phyloP scores from a whole-genome alignment of 2,888 invertebrate genomes.

The Cephus rjabovi region DNA sequence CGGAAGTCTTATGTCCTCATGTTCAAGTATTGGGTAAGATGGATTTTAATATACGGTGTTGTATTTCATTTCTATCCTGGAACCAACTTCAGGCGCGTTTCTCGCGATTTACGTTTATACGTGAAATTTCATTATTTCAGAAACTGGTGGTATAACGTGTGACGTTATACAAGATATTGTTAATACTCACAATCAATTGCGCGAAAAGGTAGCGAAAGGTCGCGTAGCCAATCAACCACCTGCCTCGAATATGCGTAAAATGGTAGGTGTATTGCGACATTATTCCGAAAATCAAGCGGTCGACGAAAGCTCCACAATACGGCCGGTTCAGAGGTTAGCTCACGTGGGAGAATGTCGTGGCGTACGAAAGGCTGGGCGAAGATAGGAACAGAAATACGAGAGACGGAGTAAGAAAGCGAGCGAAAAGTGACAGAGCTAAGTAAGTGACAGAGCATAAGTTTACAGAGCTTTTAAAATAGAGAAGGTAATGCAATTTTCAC shows the following conservation, averaged over 20 bases:
- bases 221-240: constrained; percentile 68
- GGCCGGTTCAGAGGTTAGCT: too few species aligned
- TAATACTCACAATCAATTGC: constrained; percentile 66
- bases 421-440: too few species aligned
- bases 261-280: constrained; percentile 39
- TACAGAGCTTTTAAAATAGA: too few species aligned
- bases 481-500: too few species aligned
- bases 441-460: too few species aligned
- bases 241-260: constrained; percentile 69
- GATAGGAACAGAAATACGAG: too few species aligned
- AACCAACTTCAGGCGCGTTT: neutral
- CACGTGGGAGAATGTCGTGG: too few species aligned
- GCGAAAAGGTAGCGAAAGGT: constrained; percentile 69
- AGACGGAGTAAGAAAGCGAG: too few species aligned
- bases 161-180: constrained; percentile 25
- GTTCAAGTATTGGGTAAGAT: neutral
- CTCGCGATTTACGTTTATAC: neutral
- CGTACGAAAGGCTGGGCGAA: too few species aligned
- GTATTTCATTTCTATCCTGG: neutral
- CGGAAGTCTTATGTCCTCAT: neutral
- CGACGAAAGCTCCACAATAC: too few species aligned
- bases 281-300: too few species aligned
- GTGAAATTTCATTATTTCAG: constrained; percentile 12
- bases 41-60: neutral
- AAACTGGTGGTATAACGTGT: constrained; percentile 24